Percentiles rank a stretch among this genome's conserved stretches.
These are phyloP conservation scores for Ranitomeya variabilis DNA, from an alignment of 2,113 vertebrate species.

Conservation along the genomic window DNA sequence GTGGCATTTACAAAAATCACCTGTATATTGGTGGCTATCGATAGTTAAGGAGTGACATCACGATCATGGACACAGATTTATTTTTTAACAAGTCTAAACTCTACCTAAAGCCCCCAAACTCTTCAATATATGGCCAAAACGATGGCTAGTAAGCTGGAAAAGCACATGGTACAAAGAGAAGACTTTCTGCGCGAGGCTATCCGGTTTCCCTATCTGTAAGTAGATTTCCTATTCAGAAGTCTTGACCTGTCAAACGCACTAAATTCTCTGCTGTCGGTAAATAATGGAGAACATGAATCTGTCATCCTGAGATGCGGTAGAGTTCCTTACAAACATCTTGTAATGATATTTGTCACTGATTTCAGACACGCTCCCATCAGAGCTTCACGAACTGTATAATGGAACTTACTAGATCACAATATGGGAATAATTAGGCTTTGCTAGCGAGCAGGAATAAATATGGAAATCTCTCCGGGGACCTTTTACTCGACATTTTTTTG, in stretches of 20 bases:
- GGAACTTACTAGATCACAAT: slow-evolving; percentile 48
- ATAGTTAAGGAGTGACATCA: neutral
- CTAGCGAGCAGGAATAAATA: slow-evolving; percentile 21
- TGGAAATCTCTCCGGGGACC: slow-evolving; percentile 37
- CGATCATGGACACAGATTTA: neutral
- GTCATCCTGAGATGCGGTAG: slow-evolving; percentile 39
- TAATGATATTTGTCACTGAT: slow-evolving; percentile 57
- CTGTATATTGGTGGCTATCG: neutral
- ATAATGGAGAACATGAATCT: slow-evolving; percentile 42
- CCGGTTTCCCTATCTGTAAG: slow-evolving; percentile 8
- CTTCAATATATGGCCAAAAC: neutral
- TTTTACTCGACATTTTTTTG: slow-evolving; percentile 35
- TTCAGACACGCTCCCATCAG: slow-evolving; percentile 52
- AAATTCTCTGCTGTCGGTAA: neutral
- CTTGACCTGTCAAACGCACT: slow-evolving; percentile 11
- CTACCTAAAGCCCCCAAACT: neutral
- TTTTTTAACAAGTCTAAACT: neutral
- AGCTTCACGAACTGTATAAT: slow-evolving; percentile 47
- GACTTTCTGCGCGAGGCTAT: neutral
- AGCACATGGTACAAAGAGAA: neutral
- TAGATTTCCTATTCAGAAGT: slow-evolving; percentile 13
- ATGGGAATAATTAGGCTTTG: slow-evolving; percentile 54
- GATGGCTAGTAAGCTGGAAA: neutral
- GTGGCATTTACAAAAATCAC: neutral
- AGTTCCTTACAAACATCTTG: slow-evolving; percentile 52